Evolutionary conservation across 2,888 invertebrate genomes (phyloP).

Genomic region (Protonemura montana): DNA sequence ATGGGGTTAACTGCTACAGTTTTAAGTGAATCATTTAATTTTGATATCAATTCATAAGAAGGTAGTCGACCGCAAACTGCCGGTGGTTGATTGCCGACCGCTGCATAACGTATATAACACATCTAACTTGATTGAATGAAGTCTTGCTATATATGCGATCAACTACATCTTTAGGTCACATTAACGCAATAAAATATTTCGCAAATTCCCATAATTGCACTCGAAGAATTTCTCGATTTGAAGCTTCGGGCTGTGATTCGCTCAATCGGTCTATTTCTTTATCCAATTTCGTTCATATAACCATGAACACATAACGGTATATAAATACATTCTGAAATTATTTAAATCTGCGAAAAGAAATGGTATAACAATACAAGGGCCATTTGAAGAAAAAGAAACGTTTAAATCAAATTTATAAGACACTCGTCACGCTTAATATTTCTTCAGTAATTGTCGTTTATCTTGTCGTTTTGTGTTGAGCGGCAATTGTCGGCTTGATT

Average conservation of each 20-base stretch:
- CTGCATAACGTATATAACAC: no score
- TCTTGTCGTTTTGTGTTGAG: not conserved
- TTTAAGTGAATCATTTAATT: not conserved
- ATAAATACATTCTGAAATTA: not conserved
- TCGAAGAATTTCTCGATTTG: not conserved
- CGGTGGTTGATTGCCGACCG: no score
- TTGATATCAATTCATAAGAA: not conserved
- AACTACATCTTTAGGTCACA: not conserved
- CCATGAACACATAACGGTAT: not conserved
- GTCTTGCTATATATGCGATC: not conserved
- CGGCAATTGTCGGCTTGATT: not conserved
- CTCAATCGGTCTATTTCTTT: not conserved
- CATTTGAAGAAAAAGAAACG: not conserved
- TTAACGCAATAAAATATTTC: not conserved
- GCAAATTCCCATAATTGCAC: not conserved
- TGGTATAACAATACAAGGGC: no score
- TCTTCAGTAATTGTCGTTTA: not conserved
- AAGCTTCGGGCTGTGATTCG: not conserved
- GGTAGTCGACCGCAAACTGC: no score
- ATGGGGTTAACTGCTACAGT: not conserved
- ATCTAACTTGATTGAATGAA: no score
- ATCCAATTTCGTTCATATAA: not conserved
- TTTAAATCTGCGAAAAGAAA: no score
- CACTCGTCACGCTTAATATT: not conserved
- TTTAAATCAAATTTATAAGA: not conserved